These are phyloP conservation scores for Lacanobia oleracea DNA, from an alignment of 2,888 invertebrate genomes.

Conservation along the genomic window DNA sequence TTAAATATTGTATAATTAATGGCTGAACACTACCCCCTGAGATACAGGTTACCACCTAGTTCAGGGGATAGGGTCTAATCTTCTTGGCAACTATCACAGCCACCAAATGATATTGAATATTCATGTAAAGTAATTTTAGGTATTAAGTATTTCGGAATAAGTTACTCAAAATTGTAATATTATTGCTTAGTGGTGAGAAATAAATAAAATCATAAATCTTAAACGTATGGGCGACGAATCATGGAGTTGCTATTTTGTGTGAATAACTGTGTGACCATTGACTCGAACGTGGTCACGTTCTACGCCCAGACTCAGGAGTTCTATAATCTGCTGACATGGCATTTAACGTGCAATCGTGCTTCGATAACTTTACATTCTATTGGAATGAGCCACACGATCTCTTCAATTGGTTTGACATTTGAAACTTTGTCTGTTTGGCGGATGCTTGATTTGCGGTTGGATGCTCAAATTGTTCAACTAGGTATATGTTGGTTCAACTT, in stretches of 20 bases:
- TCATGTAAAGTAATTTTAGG: no score
- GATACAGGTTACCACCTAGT: no score
- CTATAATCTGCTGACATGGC: slow-evolving; percentile 44
- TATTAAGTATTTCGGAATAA: no score
- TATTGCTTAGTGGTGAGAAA: no score
- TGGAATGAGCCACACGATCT: not conserved
- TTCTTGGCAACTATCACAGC: no score
- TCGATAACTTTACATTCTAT: slow-evolving; percentile 40
- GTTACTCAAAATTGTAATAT: no score
- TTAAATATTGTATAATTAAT: no score
- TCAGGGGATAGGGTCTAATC: no score
- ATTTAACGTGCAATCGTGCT: slow-evolving; percentile 35
- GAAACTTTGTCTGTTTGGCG: slow-evolving; percentile 18
- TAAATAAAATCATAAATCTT: no score
- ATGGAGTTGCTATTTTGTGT: not conserved
- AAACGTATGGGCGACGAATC: not conserved
- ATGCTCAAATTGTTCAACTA: no score
- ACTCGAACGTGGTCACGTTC: slow-evolving; percentile 32
- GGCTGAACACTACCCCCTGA: no score
- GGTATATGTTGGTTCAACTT: not conserved
- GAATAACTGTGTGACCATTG: slow-evolving; percentile 15
- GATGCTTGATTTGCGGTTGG: not conserved
- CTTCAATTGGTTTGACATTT: slow-evolving; percentile 20
- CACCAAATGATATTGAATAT: no score
- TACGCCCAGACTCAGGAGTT: slow-evolving; percentile 25